Conservation (phyloP, 2,888 invertebrate species). For the Leistus spinibarbis region DNA sequence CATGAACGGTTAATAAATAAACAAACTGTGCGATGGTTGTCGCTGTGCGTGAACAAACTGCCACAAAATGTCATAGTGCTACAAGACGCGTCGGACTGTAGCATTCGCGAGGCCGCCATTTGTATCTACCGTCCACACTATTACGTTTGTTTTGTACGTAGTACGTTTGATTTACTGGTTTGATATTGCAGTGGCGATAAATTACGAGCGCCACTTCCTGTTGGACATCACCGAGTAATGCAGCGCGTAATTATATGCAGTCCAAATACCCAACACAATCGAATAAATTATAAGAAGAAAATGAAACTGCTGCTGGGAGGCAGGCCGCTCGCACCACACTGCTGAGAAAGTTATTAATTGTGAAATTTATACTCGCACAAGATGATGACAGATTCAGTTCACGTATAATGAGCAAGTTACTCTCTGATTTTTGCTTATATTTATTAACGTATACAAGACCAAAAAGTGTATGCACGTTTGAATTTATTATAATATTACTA, state of each 20-base stretch:
- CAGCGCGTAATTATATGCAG: constrained; percentile 35
- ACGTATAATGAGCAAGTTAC: too few relatives aligned
- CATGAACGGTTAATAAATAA: constrained; percentile 18
- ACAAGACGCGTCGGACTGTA: not conserved
- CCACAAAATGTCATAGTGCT: not conserved
- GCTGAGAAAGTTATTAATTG: not conserved
- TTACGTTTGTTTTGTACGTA: too few relatives aligned
- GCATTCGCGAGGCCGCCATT: not conserved
- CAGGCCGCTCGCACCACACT: too few relatives aligned
- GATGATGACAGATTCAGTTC: not conserved
- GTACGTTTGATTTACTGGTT: constrained; percentile 6
- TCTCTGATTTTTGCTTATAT: too few relatives aligned
- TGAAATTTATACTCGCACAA: not conserved
- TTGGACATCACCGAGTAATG: constrained; percentile 42
- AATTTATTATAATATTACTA: too few relatives aligned
- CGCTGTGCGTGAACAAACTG: not conserved
- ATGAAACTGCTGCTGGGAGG: not conserved
- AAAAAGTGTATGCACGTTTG: too few relatives aligned
- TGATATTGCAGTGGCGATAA: constrained; percentile 42
- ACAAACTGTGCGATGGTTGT: not conserved
- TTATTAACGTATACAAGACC: too few relatives aligned
- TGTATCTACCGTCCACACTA: not conserved
- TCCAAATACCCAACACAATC: constrained; percentile 23
- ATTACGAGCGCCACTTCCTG: constrained; percentile 45
- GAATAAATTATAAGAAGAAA: constrained; percentile 28